Conservation (phyloP, 2,888 invertebrate genomes). For the Synergus umbraculus region DNA sequence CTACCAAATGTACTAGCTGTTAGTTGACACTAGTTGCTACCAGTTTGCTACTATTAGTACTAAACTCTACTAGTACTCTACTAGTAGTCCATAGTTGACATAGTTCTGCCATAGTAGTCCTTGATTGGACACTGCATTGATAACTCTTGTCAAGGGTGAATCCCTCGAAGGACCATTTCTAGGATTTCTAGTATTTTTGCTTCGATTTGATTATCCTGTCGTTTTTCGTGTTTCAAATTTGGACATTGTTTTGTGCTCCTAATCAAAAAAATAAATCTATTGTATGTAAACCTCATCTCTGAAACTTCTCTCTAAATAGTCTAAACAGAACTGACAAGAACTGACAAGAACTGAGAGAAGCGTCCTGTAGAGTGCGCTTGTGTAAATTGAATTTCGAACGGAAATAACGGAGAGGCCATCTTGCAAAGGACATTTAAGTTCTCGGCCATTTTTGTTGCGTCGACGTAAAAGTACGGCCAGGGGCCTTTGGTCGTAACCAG, state of each 20-base stretch:
- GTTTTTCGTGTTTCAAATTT: neutral
- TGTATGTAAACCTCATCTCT: neutral
- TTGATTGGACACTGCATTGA: too few species aligned
- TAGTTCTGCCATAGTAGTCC: too few species aligned
- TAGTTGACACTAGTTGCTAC: too few species aligned
- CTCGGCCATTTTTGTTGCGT: constrained; percentile 41
- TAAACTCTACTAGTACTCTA: too few species aligned
- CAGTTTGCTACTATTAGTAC: too few species aligned
- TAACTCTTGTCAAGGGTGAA: neutral
- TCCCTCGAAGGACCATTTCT: neutral
- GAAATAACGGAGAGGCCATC: constrained; percentile 24
- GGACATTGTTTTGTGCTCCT: too few species aligned
- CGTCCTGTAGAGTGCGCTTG: constrained; percentile 8
- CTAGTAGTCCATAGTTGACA: too few species aligned
- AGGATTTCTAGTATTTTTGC: neutral
- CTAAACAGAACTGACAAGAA: neutral
- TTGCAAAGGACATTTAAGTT: constrained; percentile 32
- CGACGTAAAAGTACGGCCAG: constrained; percentile 35
- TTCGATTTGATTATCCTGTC: neutral
- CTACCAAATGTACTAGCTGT: too few species aligned
- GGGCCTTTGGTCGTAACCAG: constrained; percentile 25
- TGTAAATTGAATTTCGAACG: constrained; percentile 7
- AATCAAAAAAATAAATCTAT: neutral
- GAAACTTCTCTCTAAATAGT: neutral
- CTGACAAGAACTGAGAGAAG: neutral